Percentiles rank a stretch among this genome's conserved stretches.
These are phyloP conservation scores for Palythoa grandiflora DNA, from an alignment of 92 coral and sea anemone species.

Conservation along the genomic window DNA sequence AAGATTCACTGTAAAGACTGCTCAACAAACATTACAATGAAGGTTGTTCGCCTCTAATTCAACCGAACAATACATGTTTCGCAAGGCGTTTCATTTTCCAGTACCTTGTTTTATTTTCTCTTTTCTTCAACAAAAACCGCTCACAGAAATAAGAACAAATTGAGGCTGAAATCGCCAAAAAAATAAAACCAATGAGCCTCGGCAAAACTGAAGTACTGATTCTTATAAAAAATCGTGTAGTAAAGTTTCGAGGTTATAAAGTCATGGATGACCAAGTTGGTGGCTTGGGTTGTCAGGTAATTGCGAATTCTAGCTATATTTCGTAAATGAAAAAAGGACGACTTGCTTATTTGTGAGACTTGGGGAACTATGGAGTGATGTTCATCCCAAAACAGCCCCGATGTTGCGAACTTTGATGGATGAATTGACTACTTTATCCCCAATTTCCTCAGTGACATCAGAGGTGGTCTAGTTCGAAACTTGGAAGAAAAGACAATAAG, in stretches of 20 bases:
- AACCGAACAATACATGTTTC: too few species aligned
- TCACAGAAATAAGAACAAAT: too few species aligned
- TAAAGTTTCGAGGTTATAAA: conserved; percentile 20
- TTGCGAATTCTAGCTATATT: conserved; percentile 12
- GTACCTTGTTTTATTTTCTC: too few species aligned
- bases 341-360: background rate
- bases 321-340: conserved; percentile 17
- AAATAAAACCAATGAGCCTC: too few species aligned
- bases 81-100: too few species aligned
- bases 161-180: too few species aligned
- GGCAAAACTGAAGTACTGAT: too few species aligned
- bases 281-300: conserved; percentile 14
- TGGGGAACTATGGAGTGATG: background rate
- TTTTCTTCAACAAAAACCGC: too few species aligned
- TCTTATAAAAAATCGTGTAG: background rate
- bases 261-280: conserved; percentile 22
- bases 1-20: too few species aligned
- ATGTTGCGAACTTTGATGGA: background rate
- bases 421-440: conserved; percentile 1
- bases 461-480: conserved; percentile 12
- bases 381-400: background rate
- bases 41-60: too few species aligned
- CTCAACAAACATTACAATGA: too few species aligned
- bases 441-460: conserved; percentile 20
- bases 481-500: conserved; percentile 25